Percentiles rank a stretch among this genome's conserved stretches.
phyloP scores from a whole-genome alignment of 1,140 invertebrate genomes.

The Bombus cullumanus region DNA sequence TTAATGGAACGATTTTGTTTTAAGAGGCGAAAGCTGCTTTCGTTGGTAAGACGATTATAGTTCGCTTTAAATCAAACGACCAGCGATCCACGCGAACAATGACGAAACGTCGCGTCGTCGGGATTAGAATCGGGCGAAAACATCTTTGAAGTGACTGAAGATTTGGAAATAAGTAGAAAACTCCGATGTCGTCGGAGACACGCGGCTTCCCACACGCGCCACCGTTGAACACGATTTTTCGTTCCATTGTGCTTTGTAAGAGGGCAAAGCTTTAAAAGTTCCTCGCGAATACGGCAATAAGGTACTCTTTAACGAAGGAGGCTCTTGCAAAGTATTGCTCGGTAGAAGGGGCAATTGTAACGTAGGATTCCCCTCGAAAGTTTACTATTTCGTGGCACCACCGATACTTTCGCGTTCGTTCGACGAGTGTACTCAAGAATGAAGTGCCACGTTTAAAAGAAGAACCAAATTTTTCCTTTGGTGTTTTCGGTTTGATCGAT shows the following conservation, averaged over 20 bases:
- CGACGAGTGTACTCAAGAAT: constrained; percentile 5
- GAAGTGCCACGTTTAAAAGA: neutral
- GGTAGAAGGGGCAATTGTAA: neutral
- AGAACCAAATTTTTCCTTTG: neutral
- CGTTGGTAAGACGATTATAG: constrained; percentile 39
- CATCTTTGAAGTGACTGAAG: constrained; percentile 38
- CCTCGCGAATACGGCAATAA: constrained; percentile 46
- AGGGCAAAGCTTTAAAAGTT: constrained; percentile 38
- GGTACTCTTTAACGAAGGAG: constrained; percentile 54
- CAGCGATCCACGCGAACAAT: constrained; percentile 16
- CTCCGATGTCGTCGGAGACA: neutral
- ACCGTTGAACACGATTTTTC: neutral
- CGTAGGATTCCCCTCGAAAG: constrained; percentile 42
- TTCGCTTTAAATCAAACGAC: constrained; percentile 43
- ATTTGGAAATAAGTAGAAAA: constrained; percentile 29
- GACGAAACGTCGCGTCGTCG: neutral
- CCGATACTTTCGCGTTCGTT: constrained; percentile 29
- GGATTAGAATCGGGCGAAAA: constrained; percentile 36
- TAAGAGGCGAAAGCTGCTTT: constrained; percentile 22
- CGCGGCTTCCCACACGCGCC: neutral
- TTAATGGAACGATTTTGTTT: constrained; percentile 37
- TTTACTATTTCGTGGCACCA: constrained; percentile 19
- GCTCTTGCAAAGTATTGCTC: constrained; percentile 43
- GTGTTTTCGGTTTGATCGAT: neutral
- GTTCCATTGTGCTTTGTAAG: constrained; percentile 25